Base-by-base conservation (phyloP, 2,888 invertebrate species). In the Drosophila affinis region DNA sequence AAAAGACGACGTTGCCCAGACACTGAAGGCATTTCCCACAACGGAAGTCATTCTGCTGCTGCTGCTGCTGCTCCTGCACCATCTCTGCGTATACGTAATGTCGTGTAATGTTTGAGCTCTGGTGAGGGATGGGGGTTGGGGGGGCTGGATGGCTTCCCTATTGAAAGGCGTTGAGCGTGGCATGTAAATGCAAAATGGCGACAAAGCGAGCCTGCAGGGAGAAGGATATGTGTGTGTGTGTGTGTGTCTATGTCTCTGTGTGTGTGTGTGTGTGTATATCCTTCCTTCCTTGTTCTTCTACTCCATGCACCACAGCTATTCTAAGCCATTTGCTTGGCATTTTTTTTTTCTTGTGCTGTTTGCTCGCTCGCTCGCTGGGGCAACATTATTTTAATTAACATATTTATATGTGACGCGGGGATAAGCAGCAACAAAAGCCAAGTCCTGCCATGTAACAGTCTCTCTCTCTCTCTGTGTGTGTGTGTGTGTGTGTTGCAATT, bases 311-410 rank as follows among this genome's bases (percentile, higher is more conserved):
- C 61, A 69, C 57, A 72, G 83, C 84, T 80, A 86, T 85, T 88
- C 84, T 83, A 84, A 84, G 83, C 86, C 87, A 77, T 88, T 85
- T 74, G 76, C 76, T 65, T 72, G 57, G 54, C 56, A 44, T 72
- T 27, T 27, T 7, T 27, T 27, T 27, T 76, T 77, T 64, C n/a
- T n/a, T n/a, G n/a, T 68, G 47, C 53, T 49, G 52, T 56, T 64
- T 39, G 39, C 39, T 39, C 39, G 39, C 39, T 39, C 39, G 39
- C 39, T n/a, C 75, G 81, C 76, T 78, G 72, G 86, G 80, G 89
- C 86, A 88, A 88, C 89, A 90, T 90, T 89, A 90, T 89, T 89
- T 89, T 89, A 89, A 89, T 89, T 89, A 89, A 89, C 89, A 90
- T 89, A 89, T 89, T 89, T 89, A 89, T 86, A 72, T 60, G 72